phyloP scores from a whole-genome alignment of 2,888 invertebrate genomes.

The Apamea sordens region DNA sequence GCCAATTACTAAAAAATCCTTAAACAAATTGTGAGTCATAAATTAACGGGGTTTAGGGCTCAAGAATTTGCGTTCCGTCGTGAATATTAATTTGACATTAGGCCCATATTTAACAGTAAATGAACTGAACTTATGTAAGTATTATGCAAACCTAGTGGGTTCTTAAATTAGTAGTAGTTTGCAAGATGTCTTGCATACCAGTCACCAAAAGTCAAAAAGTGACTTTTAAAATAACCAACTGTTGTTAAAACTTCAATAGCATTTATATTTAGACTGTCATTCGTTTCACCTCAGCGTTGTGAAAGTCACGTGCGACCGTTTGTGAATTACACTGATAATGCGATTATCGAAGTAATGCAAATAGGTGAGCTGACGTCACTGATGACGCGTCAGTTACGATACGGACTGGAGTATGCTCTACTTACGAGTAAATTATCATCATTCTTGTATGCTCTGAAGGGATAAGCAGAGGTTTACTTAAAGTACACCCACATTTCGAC shows the following conservation, averaged over 20 bases:
- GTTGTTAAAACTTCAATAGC: conserved; percentile 32
- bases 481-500: neutral
- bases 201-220: conserved; percentile 1
- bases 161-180: neutral
- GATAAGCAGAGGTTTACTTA: neutral
- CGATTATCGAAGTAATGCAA: conserved; percentile 55
- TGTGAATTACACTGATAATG: conserved; percentile 41
- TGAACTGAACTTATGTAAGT: neutral
- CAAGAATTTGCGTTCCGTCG: conserved; percentile 11
- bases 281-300: conserved; percentile 73
- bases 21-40: neutral
- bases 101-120: neutral
- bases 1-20: neutral
- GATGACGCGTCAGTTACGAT: conserved; percentile 34
- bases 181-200: conserved; percentile 7
- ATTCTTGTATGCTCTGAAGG: neutral
- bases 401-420: conserved; percentile 12
- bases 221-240: conserved; percentile 12
- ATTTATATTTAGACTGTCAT: conserved; percentile 74
- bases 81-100: conserved; percentile 19
- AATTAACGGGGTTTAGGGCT: conserved; percentile 5
- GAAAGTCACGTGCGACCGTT: conserved; percentile 68
- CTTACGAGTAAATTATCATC: neutral
- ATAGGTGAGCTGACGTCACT: conserved; percentile 45
- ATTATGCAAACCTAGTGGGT: neutral